Conservation (phyloP, 2,113 vertebrate species). For the Phodopus roborovskii region DNA sequence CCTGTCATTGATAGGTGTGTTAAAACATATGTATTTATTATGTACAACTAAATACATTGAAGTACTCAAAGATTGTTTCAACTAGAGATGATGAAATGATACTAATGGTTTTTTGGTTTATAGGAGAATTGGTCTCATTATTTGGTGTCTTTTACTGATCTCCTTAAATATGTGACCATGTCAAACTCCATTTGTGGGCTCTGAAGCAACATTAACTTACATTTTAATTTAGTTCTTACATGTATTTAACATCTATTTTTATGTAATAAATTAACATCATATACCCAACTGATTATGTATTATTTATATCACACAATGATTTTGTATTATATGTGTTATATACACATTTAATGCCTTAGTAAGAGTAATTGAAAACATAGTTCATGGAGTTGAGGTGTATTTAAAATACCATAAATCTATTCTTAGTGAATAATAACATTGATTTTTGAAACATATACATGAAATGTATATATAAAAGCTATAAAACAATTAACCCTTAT, state of each 20-base stretch:
- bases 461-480: neutral
- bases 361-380: neutral
- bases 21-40: constrained; percentile 25
- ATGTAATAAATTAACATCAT: neutral
- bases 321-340: neutral
- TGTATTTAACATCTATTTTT: neutral
- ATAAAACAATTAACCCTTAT: neutral
- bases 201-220: neutral
- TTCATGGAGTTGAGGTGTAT: neutral
- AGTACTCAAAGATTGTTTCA: constrained; percentile 8
- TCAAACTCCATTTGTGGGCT: constrained; percentile 3
- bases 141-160: neutral
- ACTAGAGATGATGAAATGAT: neutral
- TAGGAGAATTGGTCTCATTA: neutral
- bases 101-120: neutral
- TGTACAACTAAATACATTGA: neutral
- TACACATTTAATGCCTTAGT: neutral
- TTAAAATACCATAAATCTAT: neutral
- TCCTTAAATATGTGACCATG: neutral
- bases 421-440: neutral
- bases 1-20: neutral
- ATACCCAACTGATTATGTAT: neutral
- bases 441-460: neutral
- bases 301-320: neutral
- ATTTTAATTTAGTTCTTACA: neutral